A percentile compares a stretch with the other conserved stretches of the same genome.
Conservation (phyloP, 1,140 invertebrate species). For the Procambarus virginalis region DNA sequence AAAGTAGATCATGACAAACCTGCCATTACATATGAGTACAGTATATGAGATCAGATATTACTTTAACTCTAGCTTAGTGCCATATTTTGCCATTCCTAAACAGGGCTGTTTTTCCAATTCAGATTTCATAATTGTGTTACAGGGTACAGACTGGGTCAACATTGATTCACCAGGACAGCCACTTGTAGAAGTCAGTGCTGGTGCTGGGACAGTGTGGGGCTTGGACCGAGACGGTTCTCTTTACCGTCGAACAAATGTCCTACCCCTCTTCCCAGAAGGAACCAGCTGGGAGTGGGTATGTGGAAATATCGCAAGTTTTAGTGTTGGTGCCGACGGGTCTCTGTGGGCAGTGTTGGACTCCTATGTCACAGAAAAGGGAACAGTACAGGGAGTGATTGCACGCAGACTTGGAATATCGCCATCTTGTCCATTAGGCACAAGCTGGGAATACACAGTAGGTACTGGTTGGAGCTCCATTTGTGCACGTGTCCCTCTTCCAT, state of each 20-base stretch:
- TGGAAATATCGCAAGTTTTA: constrained; percentile 75
- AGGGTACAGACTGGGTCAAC: constrained; percentile 67
- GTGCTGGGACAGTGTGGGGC: constrained; percentile 61
- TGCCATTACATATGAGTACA: no score
- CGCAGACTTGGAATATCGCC: constrained; percentile 82
- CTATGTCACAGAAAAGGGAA: constrained; percentile 77
- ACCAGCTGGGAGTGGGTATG: constrained; percentile 73
- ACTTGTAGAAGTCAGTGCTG: constrained; percentile 58
- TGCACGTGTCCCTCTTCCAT: constrained; percentile 37
- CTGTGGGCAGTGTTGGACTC: constrained; percentile 82
- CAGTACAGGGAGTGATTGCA: constrained; percentile 77
- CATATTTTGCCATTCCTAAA: neutral
- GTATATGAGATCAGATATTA: no score
- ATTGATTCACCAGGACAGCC: constrained; percentile 54
- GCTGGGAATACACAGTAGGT: constrained; percentile 84
- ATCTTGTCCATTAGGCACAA: constrained; percentile 82
- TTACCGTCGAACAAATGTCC: constrained; percentile 50
- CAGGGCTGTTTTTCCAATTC: neutral
- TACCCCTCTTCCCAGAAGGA: constrained; percentile 75
- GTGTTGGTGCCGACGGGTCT: constrained; percentile 78
- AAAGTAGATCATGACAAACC: no score
- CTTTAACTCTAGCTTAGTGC: no score
- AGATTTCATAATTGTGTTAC: neutral
- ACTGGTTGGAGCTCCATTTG: constrained; percentile 75
- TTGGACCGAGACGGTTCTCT: constrained; percentile 53